Evolutionary conservation across 2,797 vertebrate genomes (phyloP).

Genomic region (Myotis planiceps): DNA sequence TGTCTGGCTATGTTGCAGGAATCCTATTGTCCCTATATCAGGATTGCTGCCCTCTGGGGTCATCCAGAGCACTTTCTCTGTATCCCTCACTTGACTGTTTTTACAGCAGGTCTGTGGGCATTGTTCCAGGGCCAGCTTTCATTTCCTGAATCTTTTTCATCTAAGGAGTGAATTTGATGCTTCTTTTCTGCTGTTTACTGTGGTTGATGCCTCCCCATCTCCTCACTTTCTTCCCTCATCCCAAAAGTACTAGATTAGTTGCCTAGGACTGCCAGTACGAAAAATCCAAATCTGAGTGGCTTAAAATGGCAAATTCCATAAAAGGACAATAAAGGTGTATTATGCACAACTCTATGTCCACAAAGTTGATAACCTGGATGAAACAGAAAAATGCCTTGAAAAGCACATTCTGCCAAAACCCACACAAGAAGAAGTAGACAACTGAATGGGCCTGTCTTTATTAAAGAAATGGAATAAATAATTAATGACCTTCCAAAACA

Average conservation of each 20-base stretch:
- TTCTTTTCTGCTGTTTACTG: neutral
- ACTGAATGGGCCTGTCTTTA: neutral
- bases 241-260: neutral
- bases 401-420: neutral
- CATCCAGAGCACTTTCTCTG: neutral
- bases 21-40: neutral
- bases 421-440: neutral
- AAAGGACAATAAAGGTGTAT: neutral
- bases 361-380: neutral
- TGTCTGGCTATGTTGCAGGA: neutral
- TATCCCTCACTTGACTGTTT: neutral
- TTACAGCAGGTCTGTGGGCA: neutral
- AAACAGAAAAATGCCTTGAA: neutral
- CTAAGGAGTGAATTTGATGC: neutral
- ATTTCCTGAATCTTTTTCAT: neutral
- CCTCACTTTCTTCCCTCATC: neutral
- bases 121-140: neutral
- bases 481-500: neutral
- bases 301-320: neutral
- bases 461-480: neutral
- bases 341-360: neutral
- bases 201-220: accelerated
- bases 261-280: neutral
- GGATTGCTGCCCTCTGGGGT: neutral
- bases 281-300: neutral